Evolutionary conservation across 2,888 invertebrate species (phyloP).

Genomic region (Cantharis lateralis): DNA sequence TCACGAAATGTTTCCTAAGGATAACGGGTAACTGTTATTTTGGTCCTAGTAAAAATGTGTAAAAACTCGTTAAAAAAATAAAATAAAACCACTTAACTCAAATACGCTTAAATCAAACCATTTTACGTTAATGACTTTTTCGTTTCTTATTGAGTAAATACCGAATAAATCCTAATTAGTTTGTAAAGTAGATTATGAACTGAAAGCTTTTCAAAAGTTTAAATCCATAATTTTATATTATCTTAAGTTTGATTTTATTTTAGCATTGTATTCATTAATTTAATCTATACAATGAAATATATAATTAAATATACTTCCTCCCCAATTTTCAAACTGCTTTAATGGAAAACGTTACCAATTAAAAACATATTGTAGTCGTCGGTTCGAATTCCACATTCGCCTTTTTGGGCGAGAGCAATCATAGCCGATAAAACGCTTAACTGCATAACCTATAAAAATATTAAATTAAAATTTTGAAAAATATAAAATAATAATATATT

Average conservation of each 20-base stretch:
- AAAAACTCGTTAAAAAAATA: not conserved
- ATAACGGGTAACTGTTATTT: conserved; percentile 33
- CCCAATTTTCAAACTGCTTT: not conserved
- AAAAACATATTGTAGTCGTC: not conserved
- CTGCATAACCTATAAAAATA: not conserved
- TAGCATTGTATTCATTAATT: not conserved
- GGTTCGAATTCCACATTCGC: not conserved
- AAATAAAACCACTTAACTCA: conserved; percentile 9
- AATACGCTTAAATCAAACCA: conserved; percentile 2
- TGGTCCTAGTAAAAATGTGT: conserved; percentile 7
- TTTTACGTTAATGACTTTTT: conserved; percentile 6
- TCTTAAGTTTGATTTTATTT: not conserved
- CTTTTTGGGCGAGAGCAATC: not conserved
- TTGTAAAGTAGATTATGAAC: not conserved
- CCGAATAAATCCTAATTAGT: conserved; percentile 7
- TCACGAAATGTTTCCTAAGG: conserved; percentile 37
- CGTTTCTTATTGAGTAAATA: conserved; percentile 9
- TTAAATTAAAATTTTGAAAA: not conserved
- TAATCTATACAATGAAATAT: not conserved
- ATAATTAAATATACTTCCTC: not conserved
- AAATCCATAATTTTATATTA: conserved; percentile 9
- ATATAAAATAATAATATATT: not conserved
- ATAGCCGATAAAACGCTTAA: no score
- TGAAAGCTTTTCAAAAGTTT: not conserved
- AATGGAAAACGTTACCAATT: not conserved